Conservation (phyloP, 2,888 invertebrate genomes). For the Nephrocerus scutellatus region DNA sequence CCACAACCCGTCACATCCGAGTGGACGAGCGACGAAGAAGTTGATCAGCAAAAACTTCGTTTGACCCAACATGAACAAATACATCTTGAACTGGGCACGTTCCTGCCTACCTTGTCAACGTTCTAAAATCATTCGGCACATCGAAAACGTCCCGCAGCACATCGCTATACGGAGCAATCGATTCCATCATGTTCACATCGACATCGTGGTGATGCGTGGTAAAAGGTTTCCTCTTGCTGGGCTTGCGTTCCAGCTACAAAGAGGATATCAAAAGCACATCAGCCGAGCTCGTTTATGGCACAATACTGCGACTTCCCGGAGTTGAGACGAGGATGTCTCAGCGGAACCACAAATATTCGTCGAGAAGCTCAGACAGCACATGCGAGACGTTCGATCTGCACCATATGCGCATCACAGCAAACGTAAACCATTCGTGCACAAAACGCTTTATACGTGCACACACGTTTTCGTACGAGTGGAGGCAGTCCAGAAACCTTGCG, state of each 20-base stretch:
- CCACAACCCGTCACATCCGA: constrained; percentile 11
- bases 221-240: no score
- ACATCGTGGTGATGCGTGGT: constrained; percentile 12
- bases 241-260: constrained; percentile 29
- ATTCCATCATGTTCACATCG: constrained; percentile 12
- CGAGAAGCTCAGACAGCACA: constrained; percentile 12
- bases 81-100: constrained; percentile 5
- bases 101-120: constrained; percentile 10
- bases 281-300: constrained; percentile 34
- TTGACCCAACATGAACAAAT: constrained; percentile 12
- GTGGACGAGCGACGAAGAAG: constrained; percentile 2
- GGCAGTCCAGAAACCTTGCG: constrained; percentile 14
- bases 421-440: constrained; percentile 11
- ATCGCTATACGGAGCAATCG: constrained; percentile 3
- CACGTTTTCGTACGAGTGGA: constrained; percentile 19
- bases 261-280: constrained; percentile 30
- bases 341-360: constrained; percentile 9
- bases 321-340: constrained; percentile 15
- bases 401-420: constrained; percentile 14
- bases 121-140: constrained; percentile 6
- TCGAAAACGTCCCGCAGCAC: constrained; percentile 1
- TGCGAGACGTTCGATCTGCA: constrained; percentile 13
- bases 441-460: constrained; percentile 13
- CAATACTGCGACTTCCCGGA: constrained; percentile 27
- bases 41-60: constrained; percentile 7